Percentiles rank a stretch among this genome's conserved stretches.
Evolutionary conservation across 2,113 vertebrate genomes (phyloP).

Genomic region (Colius striatus): DNA sequence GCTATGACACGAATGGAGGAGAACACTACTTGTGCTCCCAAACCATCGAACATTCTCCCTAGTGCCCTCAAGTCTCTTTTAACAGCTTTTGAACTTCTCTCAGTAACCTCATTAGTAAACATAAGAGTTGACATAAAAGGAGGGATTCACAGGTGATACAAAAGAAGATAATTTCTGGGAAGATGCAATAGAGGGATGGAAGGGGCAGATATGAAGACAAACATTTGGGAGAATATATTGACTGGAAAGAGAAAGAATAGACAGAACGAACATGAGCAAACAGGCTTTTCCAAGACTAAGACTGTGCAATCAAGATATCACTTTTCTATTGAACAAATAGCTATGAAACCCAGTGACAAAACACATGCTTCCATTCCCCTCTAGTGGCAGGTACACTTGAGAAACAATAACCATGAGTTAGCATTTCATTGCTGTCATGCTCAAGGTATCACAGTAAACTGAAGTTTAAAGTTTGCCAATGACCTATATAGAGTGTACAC

Average conservation of each 20-base stretch:
- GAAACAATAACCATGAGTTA: not conserved
- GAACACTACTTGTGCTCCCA: no score
- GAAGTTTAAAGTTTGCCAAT: not conserved
- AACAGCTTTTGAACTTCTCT: no score
- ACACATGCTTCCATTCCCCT: slow-evolving; percentile 46
- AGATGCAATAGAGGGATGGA: not conserved
- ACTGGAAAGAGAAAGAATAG: not conserved
- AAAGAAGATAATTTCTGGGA: not conserved
- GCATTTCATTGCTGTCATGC: not conserved
- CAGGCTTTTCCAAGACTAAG: not conserved
- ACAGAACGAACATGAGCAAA: not conserved
- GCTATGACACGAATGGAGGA: no score
- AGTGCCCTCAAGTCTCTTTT: no score
- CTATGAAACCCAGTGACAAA: not conserved
- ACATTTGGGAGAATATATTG: not conserved
- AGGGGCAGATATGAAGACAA: not conserved
- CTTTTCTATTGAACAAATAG: not conserved
- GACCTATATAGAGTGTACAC: no score
- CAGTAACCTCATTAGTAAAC: no score
- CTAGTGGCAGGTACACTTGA: slow-evolving; percentile 43
- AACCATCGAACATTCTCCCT: no score
- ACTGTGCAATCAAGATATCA: not conserved
- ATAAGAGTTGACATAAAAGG: not conserved
- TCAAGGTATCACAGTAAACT: not conserved
- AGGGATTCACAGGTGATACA: not conserved